Evolutionary conservation across 1,140 invertebrate genomes (phyloP).

Genomic region (Schmidtea mediterranea): DNA sequence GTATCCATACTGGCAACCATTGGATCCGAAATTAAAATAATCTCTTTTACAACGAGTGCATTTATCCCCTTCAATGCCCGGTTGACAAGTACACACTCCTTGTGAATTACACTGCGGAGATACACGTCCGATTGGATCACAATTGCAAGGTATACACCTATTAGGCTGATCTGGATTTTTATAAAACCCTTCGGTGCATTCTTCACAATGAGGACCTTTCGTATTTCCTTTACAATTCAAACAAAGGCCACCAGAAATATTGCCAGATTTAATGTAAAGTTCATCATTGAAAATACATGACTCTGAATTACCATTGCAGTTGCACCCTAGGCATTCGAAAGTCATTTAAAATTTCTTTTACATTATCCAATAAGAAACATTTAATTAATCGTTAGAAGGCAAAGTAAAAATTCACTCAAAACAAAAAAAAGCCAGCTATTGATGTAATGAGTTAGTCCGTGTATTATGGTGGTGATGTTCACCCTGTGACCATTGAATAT

Average conservation of each 20-base stretch:
- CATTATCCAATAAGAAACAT: no score
- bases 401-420: no score
- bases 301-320: slow-evolving; percentile 76
- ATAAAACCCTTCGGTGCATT: slow-evolving; percentile 46
- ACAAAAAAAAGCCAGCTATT: no score
- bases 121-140: slow-evolving; percentile 79
- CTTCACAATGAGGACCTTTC: slow-evolving; percentile 73
- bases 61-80: slow-evolving; percentile 86
- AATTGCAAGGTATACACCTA: slow-evolving; percentile 47
- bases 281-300: slow-evolving; percentile 77
- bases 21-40: no score
- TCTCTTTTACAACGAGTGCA: slow-evolving; percentile 68
- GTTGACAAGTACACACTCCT: slow-evolving; percentile 70
- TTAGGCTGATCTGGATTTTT: slow-evolving; percentile 58
- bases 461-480: no score
- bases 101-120: slow-evolving; percentile 40
- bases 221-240: slow-evolving; percentile 64
- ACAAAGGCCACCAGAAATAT: slow-evolving; percentile 60
- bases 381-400: no score
- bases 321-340: slow-evolving; percentile 43
- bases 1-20: no score
- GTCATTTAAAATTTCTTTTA: no score
- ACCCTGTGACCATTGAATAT: no score
- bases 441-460: no score
- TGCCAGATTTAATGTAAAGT: slow-evolving; percentile 59